A percentile compares a stretch with the other conserved stretches of the same genome.
These are phyloP conservation scores for Zapornia atra DNA, from an alignment of 2,113 vertebrate genomes.

Conservation along the genomic window DNA sequence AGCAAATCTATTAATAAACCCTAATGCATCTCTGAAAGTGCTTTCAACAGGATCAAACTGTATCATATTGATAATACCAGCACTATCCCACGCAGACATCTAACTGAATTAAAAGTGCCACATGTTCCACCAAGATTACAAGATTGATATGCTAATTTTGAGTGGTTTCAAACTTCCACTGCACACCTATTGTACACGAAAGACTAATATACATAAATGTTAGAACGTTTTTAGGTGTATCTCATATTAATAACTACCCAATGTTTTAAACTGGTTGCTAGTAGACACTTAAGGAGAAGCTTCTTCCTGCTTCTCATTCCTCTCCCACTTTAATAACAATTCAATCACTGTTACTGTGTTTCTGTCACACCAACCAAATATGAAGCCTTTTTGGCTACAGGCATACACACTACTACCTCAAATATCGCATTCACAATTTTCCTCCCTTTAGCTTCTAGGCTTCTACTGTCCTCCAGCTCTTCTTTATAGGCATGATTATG, in stretches of 20 bases:
- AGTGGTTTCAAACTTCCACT: not conserved
- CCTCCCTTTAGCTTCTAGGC: not conserved
- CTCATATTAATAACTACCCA: not conserved
- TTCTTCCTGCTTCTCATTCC: not conserved
- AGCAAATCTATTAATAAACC: constrained; percentile 18
- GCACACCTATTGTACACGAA: not conserved
- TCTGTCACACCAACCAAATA: not conserved
- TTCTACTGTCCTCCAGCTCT: not conserved
- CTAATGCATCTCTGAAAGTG: not conserved
- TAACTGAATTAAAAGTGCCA: not conserved
- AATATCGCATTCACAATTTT: not conserved
- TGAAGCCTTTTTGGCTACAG: not conserved
- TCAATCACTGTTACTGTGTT: not conserved
- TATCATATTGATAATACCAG: not conserved
- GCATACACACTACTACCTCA: not conserved
- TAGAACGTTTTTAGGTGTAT: not conserved
- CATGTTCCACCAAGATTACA: not conserved
- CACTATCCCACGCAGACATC: not conserved
- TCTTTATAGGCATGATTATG: not conserved
- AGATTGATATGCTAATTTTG: not conserved
- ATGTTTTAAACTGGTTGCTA: not conserved
- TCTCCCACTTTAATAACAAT: not conserved
- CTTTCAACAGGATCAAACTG: not conserved
- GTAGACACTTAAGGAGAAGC: not conserved
- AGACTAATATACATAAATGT: not conserved